A percentile compares a stretch with the other conserved stretches of the same genome.
Evolutionary conservation across 2,113 vertebrate genomes (phyloP).

Genomic region (Morone saxatilis): DNA sequence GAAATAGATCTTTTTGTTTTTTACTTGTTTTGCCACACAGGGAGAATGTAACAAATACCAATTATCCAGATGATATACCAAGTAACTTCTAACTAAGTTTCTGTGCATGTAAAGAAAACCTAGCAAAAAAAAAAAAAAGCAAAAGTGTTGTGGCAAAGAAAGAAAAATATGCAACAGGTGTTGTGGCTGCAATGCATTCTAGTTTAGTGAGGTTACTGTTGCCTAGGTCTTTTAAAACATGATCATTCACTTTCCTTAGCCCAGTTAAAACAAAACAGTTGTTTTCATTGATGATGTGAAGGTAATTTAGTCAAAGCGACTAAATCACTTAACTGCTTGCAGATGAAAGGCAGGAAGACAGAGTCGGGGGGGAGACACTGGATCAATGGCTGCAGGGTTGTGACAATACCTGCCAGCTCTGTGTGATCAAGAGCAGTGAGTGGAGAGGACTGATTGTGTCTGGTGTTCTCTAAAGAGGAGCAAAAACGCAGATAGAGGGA

Average conservation of each 20-base stretch:
- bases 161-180: not conserved
- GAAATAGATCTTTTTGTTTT: not conserved
- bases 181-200: not conserved
- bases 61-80: not conserved
- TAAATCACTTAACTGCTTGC: not conserved
- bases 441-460: not conserved
- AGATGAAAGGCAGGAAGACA: slow-evolving; percentile 10
- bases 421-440: slow-evolving; percentile 32
- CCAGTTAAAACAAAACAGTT: not conserved
- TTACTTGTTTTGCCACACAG: not conserved
- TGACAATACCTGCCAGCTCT: slow-evolving; percentile 21
- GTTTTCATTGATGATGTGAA: not conserved
- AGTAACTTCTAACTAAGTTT: not conserved
- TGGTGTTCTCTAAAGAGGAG: not conserved
- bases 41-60: not conserved
- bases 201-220: not conserved
- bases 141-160: accelerated
- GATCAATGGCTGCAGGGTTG: slow-evolving; percentile 20
- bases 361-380: not conserved
- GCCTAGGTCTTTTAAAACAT: not conserved
- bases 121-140: not conserved
- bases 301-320: slow-evolving; percentile 6
- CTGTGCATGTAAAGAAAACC: not conserved
- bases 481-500: slow-evolving; percentile 23
- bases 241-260: not conserved